These are phyloP conservation scores for Alosa sapidissima DNA, from an alignment of 2,797 vertebrate genomes.

Conservation along the genomic window DNA sequence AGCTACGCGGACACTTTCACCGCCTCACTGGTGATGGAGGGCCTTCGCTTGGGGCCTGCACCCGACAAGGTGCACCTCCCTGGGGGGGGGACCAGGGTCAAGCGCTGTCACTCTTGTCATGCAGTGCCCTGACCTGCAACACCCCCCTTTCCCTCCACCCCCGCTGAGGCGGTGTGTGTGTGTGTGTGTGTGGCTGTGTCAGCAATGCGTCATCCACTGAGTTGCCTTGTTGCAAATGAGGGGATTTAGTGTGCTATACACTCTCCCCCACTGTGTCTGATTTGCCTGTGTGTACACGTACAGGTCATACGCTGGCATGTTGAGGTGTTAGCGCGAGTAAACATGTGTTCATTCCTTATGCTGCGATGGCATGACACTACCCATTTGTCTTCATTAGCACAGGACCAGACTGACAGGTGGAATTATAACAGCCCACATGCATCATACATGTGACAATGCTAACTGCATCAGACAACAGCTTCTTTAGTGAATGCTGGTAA, in stretches of 20 bases:
- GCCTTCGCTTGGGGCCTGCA: background rate
- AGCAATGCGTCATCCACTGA: background rate
- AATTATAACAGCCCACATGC: background rate
- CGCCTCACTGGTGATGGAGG: background rate
- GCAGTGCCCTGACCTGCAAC: background rate
- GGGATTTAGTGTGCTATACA: background rate
- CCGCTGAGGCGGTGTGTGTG: background rate
- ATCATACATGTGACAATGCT: background rate
- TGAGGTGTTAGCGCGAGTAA: background rate
- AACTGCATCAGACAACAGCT: background rate
- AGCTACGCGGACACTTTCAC: background rate
- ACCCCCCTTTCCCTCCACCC: background rate
- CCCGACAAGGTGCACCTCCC: constrained; percentile 1
- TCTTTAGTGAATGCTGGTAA: background rate
- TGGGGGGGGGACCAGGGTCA: constrained; percentile 6
- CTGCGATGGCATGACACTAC: background rate
- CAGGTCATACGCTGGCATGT: background rate
- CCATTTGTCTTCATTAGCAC: constrained; percentile 8
- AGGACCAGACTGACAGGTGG: background rate
- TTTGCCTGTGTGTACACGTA: background rate
- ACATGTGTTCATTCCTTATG: background rate
- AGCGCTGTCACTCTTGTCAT: constrained; percentile 19
- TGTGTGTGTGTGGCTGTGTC: background rate
- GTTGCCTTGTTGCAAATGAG: background rate
- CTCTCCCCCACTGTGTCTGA: background rate